These are phyloP conservation scores for Euborellia annulipes DNA, from an alignment of 1,140 invertebrate species.

Conservation along the genomic window DNA sequence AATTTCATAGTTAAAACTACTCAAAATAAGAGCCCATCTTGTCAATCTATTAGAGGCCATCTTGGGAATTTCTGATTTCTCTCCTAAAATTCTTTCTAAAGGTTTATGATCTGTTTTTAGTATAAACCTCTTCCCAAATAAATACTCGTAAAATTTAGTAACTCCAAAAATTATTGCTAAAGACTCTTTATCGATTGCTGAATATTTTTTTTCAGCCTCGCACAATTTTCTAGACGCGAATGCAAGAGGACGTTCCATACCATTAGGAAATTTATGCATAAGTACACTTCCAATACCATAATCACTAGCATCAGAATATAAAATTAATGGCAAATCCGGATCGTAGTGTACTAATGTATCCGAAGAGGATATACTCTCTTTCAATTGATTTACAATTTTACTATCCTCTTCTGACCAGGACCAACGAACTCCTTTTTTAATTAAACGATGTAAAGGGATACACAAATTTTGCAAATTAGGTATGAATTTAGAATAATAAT, in stretches of 20 bases:
- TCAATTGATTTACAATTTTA: conserved; percentile 18
- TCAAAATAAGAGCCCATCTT: conserved; percentile 23
- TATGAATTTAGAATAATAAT: conserved; percentile 27
- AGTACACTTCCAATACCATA: conserved; percentile 14
- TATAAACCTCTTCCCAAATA: conserved; percentile 32
- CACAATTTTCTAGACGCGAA: conserved; percentile 28
- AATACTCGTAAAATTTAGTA: conserved; percentile 33
- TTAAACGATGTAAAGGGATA: conserved; percentile 18
- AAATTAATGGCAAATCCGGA: conserved; percentile 30
- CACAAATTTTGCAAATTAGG: conserved; percentile 15
- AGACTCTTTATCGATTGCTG: conserved; percentile 35
- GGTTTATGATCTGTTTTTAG: conserved; percentile 33
- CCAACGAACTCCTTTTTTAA: conserved; percentile 13
- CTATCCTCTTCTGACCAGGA: conserved; percentile 16
- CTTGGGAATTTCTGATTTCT: conserved; percentile 20
- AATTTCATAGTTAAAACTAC: conserved; percentile 23
- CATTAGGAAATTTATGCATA: conserved; percentile 16
- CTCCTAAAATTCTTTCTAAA: conserved; percentile 27
- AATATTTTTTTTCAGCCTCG: conserved; percentile 29
- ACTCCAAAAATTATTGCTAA: conserved; percentile 33
- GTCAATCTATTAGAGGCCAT: conserved; percentile 22
- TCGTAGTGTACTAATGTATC: conserved; percentile 24
- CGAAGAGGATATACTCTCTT: conserved; percentile 15
- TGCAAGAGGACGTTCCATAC: conserved; percentile 25
- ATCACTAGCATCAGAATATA: conserved; percentile 26